These are phyloP conservation scores for Microcebus jonahi DNA, from an alignment of 2,113 vertebrate genomes.

Conservation along the genomic window DNA sequence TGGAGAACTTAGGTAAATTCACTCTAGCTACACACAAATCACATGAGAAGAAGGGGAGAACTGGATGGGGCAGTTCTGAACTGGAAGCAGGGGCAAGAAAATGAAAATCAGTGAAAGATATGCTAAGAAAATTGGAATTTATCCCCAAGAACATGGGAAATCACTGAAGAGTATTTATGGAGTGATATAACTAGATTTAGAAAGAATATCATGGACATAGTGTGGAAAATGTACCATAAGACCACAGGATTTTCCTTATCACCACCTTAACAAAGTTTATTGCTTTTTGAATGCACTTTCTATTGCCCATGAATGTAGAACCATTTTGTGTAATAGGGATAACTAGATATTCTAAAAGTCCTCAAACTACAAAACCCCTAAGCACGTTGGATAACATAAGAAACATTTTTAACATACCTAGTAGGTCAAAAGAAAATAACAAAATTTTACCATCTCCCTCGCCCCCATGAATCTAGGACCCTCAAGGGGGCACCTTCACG, in stretches of 20 bases:
- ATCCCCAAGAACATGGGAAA: not conserved
- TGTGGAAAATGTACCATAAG: not conserved
- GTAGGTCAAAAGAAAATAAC: not conserved
- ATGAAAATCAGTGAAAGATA: not conserved
- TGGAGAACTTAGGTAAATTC: not conserved
- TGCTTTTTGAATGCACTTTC: not conserved
- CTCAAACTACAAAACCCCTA: not conserved
- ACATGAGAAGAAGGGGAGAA: not conserved
- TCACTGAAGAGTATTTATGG: not conserved
- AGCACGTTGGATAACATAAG: not conserved
- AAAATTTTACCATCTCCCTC: not conserved
- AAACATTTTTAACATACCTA: slow-evolving; percentile 1
- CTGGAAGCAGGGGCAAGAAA: not conserved
- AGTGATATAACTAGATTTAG: not conserved
- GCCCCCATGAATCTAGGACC: not conserved
- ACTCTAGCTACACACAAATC: not conserved
- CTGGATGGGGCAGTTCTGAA: not conserved
- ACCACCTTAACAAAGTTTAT: not conserved
- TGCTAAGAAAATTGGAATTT: slow-evolving; percentile 5
- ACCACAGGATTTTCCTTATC: not conserved
- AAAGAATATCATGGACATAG: not conserved
- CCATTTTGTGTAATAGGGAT: not conserved
- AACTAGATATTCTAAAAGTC: not conserved
- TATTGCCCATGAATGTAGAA: not conserved
- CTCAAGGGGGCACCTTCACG: not conserved